A percentile compares a stretch with the other conserved stretches of the same genome.
Conservation (phyloP, 2,888 invertebrate species). For the Yponomeuta sedellus region DNA sequence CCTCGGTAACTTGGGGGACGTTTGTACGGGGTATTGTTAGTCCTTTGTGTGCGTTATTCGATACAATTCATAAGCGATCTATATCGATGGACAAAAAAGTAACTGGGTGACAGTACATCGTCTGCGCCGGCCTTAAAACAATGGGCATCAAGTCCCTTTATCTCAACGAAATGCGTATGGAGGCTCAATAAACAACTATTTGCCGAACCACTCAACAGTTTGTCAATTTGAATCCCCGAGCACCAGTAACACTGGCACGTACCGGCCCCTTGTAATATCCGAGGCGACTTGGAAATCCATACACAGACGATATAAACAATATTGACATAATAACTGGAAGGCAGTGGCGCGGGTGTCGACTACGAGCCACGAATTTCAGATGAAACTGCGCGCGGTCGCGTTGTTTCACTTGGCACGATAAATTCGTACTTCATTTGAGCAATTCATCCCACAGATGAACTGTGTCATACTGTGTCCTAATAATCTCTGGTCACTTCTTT, state of each 20-base stretch:
- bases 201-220: background rate
- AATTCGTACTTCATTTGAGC: background rate
- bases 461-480: too few relatives aligned
- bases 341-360: constrained; percentile 26
- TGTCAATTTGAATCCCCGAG: background rate
- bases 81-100: too few relatives aligned
- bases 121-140: too few relatives aligned
- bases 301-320: constrained; percentile 36
- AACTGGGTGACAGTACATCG: too few relatives aligned
- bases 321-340: constrained; percentile 52
- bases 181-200: background rate
- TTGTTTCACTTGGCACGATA: background rate
- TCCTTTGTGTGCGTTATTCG: too few relatives aligned
- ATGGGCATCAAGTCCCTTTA: too few relatives aligned
- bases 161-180: too few relatives aligned
- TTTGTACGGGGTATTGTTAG: too few relatives aligned
- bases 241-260: background rate
- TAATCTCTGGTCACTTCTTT: too few relatives aligned
- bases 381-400: constrained; percentile 17
- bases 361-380: constrained; percentile 48
- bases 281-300: constrained; percentile 3
- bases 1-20: too few relatives aligned
- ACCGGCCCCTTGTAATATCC: background rate
- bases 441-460: too few relatives aligned
- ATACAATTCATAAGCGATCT: too few relatives aligned